Percentiles rank a stretch among this genome's conserved stretches.
Evolutionary conservation across 2,797 vertebrate genomes (phyloP).

Genomic region (Apogon talboti): DNA sequence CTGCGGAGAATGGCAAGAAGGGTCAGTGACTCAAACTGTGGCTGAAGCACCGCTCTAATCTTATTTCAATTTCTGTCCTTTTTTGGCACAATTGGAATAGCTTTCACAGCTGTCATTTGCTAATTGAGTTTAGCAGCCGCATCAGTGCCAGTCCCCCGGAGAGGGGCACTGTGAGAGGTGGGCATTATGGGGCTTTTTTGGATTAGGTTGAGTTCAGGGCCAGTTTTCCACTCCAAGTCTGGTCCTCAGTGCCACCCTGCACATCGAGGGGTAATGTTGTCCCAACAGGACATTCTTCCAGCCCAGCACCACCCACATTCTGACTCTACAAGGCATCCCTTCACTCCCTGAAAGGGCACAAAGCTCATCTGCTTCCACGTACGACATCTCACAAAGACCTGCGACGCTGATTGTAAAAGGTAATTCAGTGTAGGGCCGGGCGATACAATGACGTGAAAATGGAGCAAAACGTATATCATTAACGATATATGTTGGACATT

Average conservation of each 20-base stretch:
- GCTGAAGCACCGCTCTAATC: constrained; percentile 42
- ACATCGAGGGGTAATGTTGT: constrained; percentile 71
- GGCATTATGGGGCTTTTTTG: constrained; percentile 74
- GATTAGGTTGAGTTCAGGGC: constrained; percentile 73
- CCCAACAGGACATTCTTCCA: constrained; percentile 76
- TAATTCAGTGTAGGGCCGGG: constrained; percentile 12
- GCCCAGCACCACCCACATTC: constrained; percentile 43
- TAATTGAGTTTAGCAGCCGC: constrained; percentile 73
- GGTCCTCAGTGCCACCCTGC: constrained; percentile 70
- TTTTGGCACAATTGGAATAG: constrained; percentile 74
- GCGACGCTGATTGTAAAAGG: constrained; percentile 12
- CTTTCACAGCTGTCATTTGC: constrained; percentile 75
- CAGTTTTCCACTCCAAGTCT: constrained; percentile 84
- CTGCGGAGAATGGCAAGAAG: constrained; percentile 9
- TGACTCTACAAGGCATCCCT: constrained; percentile 59
- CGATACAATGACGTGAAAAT: not conserved
- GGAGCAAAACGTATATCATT: too few species aligned
- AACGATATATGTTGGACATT: too few species aligned
- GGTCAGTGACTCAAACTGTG: constrained; percentile 41
- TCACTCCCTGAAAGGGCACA: constrained; percentile 67
- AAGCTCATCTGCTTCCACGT: constrained; percentile 50
- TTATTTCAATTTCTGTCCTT: constrained; percentile 64
- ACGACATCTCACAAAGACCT: constrained; percentile 38
- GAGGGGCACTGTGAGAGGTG: constrained; percentile 64
- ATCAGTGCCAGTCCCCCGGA: constrained; percentile 59